Evolutionary conservation across 2,888 invertebrate genomes (phyloP).

Genomic region (Ennomos quercinarius): DNA sequence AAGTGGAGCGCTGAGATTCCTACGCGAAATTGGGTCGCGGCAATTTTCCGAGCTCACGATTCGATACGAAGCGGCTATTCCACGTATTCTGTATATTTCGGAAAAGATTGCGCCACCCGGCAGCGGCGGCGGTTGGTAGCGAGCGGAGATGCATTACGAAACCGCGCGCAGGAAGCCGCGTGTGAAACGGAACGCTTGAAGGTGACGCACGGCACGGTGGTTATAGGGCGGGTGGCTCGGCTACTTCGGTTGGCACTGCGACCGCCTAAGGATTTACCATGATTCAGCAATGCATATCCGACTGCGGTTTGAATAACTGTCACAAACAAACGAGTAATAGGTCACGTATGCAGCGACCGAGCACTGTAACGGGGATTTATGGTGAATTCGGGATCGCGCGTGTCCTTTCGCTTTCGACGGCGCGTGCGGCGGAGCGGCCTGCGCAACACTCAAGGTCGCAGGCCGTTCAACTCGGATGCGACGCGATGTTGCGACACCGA

Average conservation of each 20-base stretch:
- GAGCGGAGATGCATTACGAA: slow-evolving; percentile 63
- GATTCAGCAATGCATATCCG: slow-evolving; percentile 59
- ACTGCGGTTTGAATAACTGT: slow-evolving; percentile 56
- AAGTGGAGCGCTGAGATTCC: slow-evolving; percentile 75
- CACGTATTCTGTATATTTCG: slow-evolving; percentile 63
- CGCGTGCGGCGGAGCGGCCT: slow-evolving; percentile 60
- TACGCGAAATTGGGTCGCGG: slow-evolving; percentile 68
- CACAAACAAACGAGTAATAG: slow-evolving; percentile 50
- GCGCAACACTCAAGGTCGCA: slow-evolving; percentile 82
- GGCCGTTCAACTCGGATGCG: slow-evolving; percentile 86
- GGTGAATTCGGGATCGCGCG: slow-evolving; percentile 65
- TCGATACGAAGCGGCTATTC: slow-evolving; percentile 48
- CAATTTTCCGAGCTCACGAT: slow-evolving; percentile 58
- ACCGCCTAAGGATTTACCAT: slow-evolving; percentile 34
- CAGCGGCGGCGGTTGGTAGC: slow-evolving; percentile 27
- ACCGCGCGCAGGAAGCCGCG: slow-evolving; percentile 67
- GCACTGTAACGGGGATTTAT: slow-evolving; percentile 46
- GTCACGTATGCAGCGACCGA: slow-evolving; percentile 67
- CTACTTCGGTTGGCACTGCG: slow-evolving; percentile 11
- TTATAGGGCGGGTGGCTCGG: slow-evolving; percentile 18
- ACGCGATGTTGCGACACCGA: slow-evolving; percentile 81
- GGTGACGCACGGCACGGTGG: slow-evolving; percentile 63
- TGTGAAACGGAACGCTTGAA: slow-evolving; percentile 61
- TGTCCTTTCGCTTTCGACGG: slow-evolving; percentile 81
- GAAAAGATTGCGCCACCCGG: slow-evolving; percentile 66